Evolutionary conservation across 2,113 vertebrate genomes (phyloP).

Genomic region (Paratilapia polleni): DNA sequence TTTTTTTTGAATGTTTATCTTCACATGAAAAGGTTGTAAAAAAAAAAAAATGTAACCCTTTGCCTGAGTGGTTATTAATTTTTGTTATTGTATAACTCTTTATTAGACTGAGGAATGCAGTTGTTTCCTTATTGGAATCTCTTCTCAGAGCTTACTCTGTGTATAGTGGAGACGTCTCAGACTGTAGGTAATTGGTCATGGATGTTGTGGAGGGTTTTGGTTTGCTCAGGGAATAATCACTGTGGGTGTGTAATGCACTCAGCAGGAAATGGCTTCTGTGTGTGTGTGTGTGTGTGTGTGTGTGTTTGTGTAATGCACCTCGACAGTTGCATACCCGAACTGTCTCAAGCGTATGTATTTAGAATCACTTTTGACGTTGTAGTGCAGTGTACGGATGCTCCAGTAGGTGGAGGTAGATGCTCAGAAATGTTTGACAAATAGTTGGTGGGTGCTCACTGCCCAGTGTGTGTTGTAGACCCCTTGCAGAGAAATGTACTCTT

Average conservation of each 20-base stretch:
- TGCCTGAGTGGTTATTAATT: neutral
- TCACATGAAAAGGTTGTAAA: fast-evolving
- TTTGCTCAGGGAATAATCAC: neutral
- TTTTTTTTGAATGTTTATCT: neutral
- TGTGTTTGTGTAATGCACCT: conserved; percentile 1
- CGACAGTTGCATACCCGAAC: neutral
- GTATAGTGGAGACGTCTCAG: neutral
- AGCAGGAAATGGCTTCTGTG: conserved; percentile 8
- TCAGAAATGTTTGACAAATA: neutral
- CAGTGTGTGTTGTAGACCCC: neutral
- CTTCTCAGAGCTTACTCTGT: neutral
- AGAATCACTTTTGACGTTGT: neutral
- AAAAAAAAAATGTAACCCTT: neutral
- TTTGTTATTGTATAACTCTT: neutral
- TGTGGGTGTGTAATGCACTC: neutral
- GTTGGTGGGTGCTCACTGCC: neutral
- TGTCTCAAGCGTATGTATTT: neutral
- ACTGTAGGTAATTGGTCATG: neutral
- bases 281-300: neutral
- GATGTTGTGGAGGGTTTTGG: neutral
- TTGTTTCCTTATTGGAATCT: neutral
- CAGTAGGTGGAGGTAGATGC: conserved; percentile 57
- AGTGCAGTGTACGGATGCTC: neutral
- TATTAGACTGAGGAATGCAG: neutral
- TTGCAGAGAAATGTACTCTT: neutral